Evolutionary conservation across 2,797 vertebrate genomes (phyloP), one percentile per base, ranked within the genome.

Genomic region (Labeo calbasu): DNA sequence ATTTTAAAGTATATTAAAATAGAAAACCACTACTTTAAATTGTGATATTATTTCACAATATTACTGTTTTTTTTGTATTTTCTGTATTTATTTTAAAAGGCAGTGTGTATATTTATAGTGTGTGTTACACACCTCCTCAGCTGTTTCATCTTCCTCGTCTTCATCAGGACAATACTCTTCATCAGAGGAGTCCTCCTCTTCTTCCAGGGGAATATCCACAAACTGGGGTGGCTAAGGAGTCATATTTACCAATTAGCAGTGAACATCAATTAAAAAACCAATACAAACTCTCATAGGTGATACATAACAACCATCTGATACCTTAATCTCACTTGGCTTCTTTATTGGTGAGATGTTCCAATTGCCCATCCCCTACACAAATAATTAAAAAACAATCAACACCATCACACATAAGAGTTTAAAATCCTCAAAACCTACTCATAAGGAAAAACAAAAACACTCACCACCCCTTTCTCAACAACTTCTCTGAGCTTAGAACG

Each of bases 131-230:
- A 97, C 98, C 95, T 99, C 98, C 68, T 99, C 98, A 2, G 96
- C 94, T 0, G 96, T 98, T 91, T 99, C 98, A 14, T 99, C 97
- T 70, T 96, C 97, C 32, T 98, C 97, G 0, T 98, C 97, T 10
- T 98, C 97, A 23, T 97, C 96, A 17, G 98, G 98, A 85, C 96
- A 96, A 89, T 99, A 99, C 81, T 99, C 98, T 89, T 99, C 97
- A 91, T 98, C 98, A 43, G 98, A 99, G 0, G 97, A 97, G 84
- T 99, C 97, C 40, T 98, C 97, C 3, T 98, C 96, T 1, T 99
- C 97, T 86, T 97, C 96, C 0, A 99, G 94, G 1, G 95, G 95
- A 79, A 99, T 99, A 88, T 99, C 97, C 46, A 99, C 96, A 89
- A 99, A 99, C 90, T 99, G 97, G 79, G 97, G 96, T 2, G 94